These are phyloP conservation scores for Dreissena rostriformis DNA, from an alignment of 1,140 invertebrate species.

Conservation along the genomic window DNA sequence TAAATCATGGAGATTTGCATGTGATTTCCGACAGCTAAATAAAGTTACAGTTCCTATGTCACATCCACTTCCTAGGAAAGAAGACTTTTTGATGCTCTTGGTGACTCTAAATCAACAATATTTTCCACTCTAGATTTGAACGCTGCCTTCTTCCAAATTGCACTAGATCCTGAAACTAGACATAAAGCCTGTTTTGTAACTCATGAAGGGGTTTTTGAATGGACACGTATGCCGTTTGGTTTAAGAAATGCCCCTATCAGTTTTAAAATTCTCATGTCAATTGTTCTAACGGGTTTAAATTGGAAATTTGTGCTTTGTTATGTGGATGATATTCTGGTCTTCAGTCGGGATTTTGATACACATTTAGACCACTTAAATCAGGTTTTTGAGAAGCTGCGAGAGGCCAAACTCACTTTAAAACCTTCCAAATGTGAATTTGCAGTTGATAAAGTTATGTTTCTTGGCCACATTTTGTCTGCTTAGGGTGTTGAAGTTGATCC, in stretches of 20 bases:
- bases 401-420: constrained; percentile 62
- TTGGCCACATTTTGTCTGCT: constrained; percentile 61
- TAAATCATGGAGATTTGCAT: constrained; percentile 56
- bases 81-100: constrained; percentile 52
- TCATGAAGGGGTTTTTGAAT: constrained; percentile 54
- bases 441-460: constrained; percentile 52
- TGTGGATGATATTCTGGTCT: constrained; percentile 61
- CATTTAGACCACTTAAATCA: constrained; percentile 55
- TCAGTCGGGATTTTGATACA: constrained; percentile 56
- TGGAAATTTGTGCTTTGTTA: constrained; percentile 60
- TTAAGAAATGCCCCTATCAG: constrained; percentile 45
- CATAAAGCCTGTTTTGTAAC: constrained; percentile 61
- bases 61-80: constrained; percentile 44
- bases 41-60: constrained; percentile 20
- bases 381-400: constrained; percentile 48
- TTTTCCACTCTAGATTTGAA: constrained; percentile 56
- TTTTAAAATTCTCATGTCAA: constrained; percentile 56
- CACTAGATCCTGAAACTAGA: constrained; percentile 50
- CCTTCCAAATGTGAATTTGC: constrained; percentile 63
- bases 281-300: constrained; percentile 43
- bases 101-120: constrained; percentile 13
- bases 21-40: constrained; percentile 64
- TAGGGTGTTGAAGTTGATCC: constrained; percentile 59
- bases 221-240: constrained; percentile 56
- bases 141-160: constrained; percentile 55